Conservation (phyloP, 2,797 vertebrate species). For the Sorex maritimensis region DNA sequence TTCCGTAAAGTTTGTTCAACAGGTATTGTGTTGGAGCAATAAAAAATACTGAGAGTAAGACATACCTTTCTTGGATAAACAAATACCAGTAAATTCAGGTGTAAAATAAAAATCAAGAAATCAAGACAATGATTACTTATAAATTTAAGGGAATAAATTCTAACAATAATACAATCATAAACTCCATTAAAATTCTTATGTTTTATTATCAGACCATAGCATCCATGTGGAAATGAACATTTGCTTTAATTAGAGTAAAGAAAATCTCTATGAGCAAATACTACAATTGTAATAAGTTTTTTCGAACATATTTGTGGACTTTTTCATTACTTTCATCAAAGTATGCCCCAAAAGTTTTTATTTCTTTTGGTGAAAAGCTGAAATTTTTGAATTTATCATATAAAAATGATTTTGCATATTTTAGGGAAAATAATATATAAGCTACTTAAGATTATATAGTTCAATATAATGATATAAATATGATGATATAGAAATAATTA, state of each 20-base stretch:
- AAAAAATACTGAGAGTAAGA: neutral
- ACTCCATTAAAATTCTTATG: neutral
- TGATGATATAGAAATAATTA: neutral
- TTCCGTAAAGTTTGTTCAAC: neutral
- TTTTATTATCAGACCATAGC: neutral
- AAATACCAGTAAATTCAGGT: neutral
- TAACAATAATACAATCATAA: neutral
- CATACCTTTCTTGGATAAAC: neutral
- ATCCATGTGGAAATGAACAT: neutral
- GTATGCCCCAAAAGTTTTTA: neutral
- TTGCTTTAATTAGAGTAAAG: neutral
- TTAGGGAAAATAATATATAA: slow-evolving; percentile 11
- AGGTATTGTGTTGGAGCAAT: neutral
- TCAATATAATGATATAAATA: neutral
- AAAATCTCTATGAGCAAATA: too few species aligned
- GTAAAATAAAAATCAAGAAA: neutral
- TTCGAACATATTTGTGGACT: neutral
- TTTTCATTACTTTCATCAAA: slow-evolving; percentile 49
- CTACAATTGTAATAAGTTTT: too few species aligned
- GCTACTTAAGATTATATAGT: neutral
- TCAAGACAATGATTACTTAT: neutral
- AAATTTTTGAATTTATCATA: neutral
- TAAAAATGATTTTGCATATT: neutral
- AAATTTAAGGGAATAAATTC: neutral
- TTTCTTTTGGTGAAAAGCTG: neutral